Percentiles rank a stretch among this genome's conserved stretches.
Conservation (phyloP, 2,113 vertebrate genomes). For the Paramormyrops kingsleyae region DNA sequence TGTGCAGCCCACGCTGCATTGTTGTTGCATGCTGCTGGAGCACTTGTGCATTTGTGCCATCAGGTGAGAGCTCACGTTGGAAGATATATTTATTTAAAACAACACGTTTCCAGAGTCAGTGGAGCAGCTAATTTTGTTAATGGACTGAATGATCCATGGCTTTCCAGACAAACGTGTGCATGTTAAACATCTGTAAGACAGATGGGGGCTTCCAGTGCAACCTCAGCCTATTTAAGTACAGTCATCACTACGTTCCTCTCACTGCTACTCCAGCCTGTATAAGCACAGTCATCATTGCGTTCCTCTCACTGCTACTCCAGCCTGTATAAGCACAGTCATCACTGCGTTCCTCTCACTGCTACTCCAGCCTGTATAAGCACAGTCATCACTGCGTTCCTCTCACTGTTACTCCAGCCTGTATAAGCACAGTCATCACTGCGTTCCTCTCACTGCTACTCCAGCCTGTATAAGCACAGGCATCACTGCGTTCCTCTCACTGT, state of each 20-base stretch:
- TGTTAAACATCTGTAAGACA: slow-evolving; percentile 8
- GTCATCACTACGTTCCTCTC: neutral
- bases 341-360: neutral
- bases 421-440: neutral
- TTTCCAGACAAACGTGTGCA: neutral
- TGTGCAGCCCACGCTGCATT: neutral
- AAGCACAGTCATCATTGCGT: neutral
- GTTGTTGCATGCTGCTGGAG: neutral
- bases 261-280: no score
- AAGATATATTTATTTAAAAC: neutral
- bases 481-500: neutral
- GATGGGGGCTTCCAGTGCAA: neutral
- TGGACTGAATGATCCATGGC: neutral
- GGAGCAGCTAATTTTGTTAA: neutral
- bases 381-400: neutral
- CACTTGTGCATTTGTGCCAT: neutral
- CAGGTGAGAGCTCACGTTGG: neutral
- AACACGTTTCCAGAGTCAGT: neutral
- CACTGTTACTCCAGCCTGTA: neutral
- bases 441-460: neutral
- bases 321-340: neutral
- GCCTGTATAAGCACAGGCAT: neutral
- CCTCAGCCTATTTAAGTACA: neutral
- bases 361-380: neutral
- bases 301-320: neutral